Evolutionary conservation across 2,888 invertebrate species (phyloP).

Genomic region (Theristus sp.): DNA sequence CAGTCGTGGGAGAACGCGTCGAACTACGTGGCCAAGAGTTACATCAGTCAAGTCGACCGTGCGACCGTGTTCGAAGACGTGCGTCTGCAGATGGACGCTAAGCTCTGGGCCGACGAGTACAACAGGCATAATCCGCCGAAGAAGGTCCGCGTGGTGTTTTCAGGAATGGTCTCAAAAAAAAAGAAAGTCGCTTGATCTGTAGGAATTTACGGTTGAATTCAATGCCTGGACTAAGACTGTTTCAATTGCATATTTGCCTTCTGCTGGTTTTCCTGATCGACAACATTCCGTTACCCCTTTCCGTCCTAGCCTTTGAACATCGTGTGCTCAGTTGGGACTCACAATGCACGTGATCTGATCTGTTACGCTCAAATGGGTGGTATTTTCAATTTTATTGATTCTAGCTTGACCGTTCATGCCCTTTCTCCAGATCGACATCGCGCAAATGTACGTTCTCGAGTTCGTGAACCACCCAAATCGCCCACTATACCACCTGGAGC

Average conservation of each 20-base stretch:
- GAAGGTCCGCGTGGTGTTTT: conserved; percentile 30
- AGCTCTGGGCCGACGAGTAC: conserved; percentile 43
- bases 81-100: conserved; percentile 42
- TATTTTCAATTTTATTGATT: too few relatives aligned
- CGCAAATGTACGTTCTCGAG: conserved; percentile 41
- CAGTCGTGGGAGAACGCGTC: conserved; percentile 37
- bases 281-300: too few relatives aligned
- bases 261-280: too few relatives aligned
- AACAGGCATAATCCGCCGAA: conserved; percentile 42
- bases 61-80: conserved; percentile 41
- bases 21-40: conserved; percentile 41
- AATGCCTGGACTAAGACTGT: too few relatives aligned
- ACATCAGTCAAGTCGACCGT: conserved; percentile 32
- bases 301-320: too few relatives aligned
- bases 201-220: too few relatives aligned
- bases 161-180: background rate
- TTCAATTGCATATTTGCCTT: too few relatives aligned
- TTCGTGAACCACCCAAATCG: conserved; percentile 32
- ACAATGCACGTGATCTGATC: too few relatives aligned
- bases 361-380: too few relatives aligned
- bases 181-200: too few relatives aligned
- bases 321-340: too few relatives aligned
- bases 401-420: too few relatives aligned
- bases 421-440: conserved; percentile 36
- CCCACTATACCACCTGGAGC: conserved; percentile 39